Percentiles rank a stretch among this genome's conserved stretches.
Evolutionary conservation across 2,113 vertebrate genomes (phyloP).

Genomic region (Ochotona princeps): DNA sequence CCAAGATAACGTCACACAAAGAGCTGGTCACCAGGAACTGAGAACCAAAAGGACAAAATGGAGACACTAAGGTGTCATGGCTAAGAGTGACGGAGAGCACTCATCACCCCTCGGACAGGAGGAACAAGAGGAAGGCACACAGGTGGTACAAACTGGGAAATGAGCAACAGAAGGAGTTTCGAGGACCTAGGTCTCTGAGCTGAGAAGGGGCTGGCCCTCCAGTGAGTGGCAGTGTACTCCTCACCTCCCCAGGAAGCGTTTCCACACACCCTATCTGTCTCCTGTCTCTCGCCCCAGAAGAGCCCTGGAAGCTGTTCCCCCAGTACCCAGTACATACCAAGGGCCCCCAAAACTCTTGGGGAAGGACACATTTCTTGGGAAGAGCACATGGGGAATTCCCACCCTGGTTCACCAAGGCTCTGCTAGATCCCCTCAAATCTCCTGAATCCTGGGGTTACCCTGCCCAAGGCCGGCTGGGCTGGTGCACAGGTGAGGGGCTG

Average conservation of each 20-base stretch:
- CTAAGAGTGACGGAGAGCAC: background rate
- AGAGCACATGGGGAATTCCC: rapidly evolving
- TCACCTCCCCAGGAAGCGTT: background rate
- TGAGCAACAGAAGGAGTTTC: background rate
- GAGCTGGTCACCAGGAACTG: background rate
- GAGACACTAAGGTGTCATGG: background rate
- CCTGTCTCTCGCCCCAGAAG: background rate
- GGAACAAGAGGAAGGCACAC: background rate
- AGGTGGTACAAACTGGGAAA: background rate
- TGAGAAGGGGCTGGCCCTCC: background rate
- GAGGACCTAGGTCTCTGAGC: background rate
- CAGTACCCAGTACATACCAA: background rate
- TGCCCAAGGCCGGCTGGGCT: background rate
- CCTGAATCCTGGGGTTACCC: background rate
- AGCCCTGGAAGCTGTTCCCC: background rate
- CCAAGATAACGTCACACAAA: background rate
- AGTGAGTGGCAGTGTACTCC: too few species aligned
- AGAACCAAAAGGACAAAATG: background rate
- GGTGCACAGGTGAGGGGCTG: background rate
- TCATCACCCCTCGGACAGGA: background rate
- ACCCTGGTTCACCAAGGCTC: background rate
- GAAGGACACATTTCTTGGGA: background rate
- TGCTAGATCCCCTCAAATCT: background rate
- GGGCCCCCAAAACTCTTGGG: background rate
- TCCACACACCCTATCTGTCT: rapidly evolving